Evolutionary conservation across 92 coral and sea anemone species (phyloP), one percentile per base, ranked within the genome.

Genomic region (Phenganax stokvisi): DNA sequence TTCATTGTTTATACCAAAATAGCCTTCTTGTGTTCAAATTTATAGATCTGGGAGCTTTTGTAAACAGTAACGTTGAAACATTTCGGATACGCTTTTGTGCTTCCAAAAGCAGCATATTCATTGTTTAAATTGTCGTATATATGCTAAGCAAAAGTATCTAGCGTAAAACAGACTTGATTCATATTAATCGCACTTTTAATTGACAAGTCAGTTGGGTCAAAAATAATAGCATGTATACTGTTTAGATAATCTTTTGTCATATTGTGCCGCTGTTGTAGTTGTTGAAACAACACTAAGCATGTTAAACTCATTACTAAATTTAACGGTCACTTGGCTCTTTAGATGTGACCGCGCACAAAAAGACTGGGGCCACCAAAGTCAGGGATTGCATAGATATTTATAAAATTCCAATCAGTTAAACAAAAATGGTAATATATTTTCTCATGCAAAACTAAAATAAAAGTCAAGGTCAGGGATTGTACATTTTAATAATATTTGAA

Each of bases 251-350:
- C 55, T 44, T 0, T 30, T 16, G 47, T 0, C 7, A 25, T 51
- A 55, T 75, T 75, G 79, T 74, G 58, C 11, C 68, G 68, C 80
- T 57, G 80, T 76, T 51, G 44, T 59, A 13, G 56, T 12, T 6
- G 12, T 4, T 3, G 15, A 59, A 76, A 76, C 81, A 64, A 57
- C 44, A 59, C 64, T 27, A 6, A 30, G 20, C 4, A 13, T 58
- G 11, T 76, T 60, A 76, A 37, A 37, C 70, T 76, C 58, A 9
- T 30, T 68, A 53, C 16, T 2, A 29, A 10, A 9, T 9, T 16
- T 37, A 10, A 25, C 73, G 10, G 73, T 30, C 53, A 30, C 6
- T 53, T 17, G 6, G 27, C 70, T 20, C 5, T 64, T 20, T 13
- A 13, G 17, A n/a, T 59, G 1, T 59, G 7, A 6, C 65, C 17